Evolutionary conservation across 2,113 vertebrate genomes (phyloP).

Genomic region (Tetrao urogallus): DNA sequence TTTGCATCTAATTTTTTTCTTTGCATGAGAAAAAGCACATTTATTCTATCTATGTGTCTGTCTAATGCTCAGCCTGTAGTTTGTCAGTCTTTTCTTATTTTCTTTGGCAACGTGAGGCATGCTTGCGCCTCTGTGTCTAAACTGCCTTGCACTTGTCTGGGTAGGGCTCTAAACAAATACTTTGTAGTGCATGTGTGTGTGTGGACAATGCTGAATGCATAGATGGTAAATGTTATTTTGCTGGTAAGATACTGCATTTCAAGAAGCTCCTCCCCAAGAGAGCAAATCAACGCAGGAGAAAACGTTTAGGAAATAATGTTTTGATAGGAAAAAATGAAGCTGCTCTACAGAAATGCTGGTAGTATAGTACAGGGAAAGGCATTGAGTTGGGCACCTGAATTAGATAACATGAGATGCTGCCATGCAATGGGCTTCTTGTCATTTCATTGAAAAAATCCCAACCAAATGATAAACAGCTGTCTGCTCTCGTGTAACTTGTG

Average conservation of each 20-base stretch:
- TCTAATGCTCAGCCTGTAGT: conserved; percentile 87
- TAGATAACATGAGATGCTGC: background rate
- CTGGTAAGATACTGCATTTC: background rate
- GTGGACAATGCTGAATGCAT: background rate
- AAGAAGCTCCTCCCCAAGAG: background rate
- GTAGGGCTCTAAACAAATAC: conserved; percentile 65
- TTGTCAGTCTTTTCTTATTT: conserved; percentile 81
- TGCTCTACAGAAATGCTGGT: background rate
- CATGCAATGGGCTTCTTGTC: background rate
- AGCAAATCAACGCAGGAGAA: background rate
- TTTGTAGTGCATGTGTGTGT: conserved; percentile 44
- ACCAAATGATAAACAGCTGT: background rate
- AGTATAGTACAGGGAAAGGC: background rate
- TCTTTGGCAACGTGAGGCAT: conserved; percentile 75
- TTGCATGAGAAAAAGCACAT: conserved; percentile 87
- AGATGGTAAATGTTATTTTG: conserved; percentile 54
- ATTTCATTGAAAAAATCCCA: background rate
- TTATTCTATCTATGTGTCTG: conserved; percentile 87
- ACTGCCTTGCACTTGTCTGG: conserved; percentile 69
- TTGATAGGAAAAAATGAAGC: conserved; percentile 12
- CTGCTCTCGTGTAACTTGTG: background rate
- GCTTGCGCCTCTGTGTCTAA: conserved; percentile 64
- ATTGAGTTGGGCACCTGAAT: background rate
- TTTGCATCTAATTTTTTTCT: conserved; percentile 93
- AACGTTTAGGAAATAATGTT: background rate